phyloP scores from a whole-genome alignment of 92 coral and sea anemone genomes.

The Diadumene lineata region DNA sequence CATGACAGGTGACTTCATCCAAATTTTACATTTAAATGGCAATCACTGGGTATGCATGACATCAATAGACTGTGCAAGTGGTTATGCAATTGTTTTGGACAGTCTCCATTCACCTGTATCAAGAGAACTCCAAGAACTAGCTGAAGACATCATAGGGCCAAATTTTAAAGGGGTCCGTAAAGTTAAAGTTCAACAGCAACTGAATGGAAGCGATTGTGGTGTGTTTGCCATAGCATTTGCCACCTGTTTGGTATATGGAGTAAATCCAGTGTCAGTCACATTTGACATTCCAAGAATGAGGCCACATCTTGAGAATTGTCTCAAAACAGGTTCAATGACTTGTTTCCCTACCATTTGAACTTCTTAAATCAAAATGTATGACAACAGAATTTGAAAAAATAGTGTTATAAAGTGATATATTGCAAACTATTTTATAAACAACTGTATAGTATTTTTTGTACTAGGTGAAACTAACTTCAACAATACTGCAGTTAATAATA shows the following conservation, averaged over 20 bases:
- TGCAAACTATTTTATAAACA: background rate
- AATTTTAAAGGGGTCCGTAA: slow-evolving; percentile 18
- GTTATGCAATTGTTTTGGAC: slow-evolving; percentile 30
- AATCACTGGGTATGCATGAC: no score
- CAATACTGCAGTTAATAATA: no score
- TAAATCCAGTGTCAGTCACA: slow-evolving; percentile 29
- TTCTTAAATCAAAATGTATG: slow-evolving; percentile 11
- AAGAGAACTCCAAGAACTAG: slow-evolving; percentile 11
- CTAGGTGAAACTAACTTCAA: no score
- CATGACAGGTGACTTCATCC: no score
- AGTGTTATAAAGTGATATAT: no score
- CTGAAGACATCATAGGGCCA: slow-evolving; percentile 29
- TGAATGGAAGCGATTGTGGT: no score
- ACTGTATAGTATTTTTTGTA: no score
- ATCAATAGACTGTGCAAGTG: slow-evolving; percentile 46
- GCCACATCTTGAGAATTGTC: slow-evolving; percentile 30
- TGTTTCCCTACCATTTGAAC: slow-evolving; percentile 53
- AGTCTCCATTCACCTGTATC: no score
- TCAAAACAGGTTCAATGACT: slow-evolving; percentile 24
- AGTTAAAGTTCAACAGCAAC: slow-evolving; percentile 50
- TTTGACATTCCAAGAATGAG: slow-evolving; percentile 20
- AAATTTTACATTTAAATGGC: no score
- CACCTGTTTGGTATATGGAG: slow-evolving; percentile 47
- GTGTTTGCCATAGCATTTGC: slow-evolving; percentile 56
- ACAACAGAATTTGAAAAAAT: no score